These are phyloP conservation scores for Graptemys geographica DNA, from an alignment of 2,797 vertebrate genomes.

Conservation along the genomic window DNA sequence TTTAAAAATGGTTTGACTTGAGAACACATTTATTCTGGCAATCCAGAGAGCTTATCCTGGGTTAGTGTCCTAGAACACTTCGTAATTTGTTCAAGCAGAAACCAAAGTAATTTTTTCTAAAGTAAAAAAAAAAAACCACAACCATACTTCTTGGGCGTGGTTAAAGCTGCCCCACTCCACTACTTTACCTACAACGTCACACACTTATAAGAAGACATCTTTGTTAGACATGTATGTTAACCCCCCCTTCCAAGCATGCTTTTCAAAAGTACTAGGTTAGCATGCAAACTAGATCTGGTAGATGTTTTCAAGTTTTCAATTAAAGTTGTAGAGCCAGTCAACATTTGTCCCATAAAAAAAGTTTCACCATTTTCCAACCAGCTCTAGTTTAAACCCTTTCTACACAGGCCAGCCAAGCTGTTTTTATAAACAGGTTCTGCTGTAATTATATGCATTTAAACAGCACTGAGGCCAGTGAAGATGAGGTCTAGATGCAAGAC, in stretches of 20 bases:
- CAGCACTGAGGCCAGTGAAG: neutral
- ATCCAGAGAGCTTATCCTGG: neutral
- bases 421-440: neutral
- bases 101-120: neutral
- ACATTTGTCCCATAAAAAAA: neutral
- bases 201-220: neutral
- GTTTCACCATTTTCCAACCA: neutral
- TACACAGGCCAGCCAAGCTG: neutral
- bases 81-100: neutral
- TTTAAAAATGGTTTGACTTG: neutral
- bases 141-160: neutral
- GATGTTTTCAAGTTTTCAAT: neutral
- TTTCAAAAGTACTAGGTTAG: neutral
- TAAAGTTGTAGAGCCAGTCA: neutral
- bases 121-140: neutral
- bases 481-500: neutral
- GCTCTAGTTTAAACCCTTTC: neutral
- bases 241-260: neutral
- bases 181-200: neutral
- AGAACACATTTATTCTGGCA: neutral
- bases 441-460: neutral
- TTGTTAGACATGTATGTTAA: too few species aligned
- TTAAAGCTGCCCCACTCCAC: neutral
- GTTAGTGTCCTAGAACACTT: neutral
- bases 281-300: neutral